Base-by-base conservation (phyloP, 2,113 vertebrate species). In the Daboia siamensis region DNA sequence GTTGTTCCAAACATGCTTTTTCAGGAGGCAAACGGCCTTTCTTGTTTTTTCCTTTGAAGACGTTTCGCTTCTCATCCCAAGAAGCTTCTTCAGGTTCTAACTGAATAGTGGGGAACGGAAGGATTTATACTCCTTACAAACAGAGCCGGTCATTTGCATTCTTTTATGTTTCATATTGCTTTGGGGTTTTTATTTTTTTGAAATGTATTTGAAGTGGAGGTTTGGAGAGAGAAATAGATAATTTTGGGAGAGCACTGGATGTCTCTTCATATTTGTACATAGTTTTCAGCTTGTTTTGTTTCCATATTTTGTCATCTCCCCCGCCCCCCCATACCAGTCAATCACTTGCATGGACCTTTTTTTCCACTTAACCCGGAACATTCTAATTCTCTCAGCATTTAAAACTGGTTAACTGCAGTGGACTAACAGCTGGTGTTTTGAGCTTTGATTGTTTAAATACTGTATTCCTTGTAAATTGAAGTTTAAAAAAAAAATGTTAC, bases 401-500 rank as follows among this genome's bases (percentile, higher is more conserved):
- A 93, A 95, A 96, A 86, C 44, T 95, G 95, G 96, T 97, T 96
- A 94, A 96, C 96, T 97, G 96, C 96, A 96, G 95, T 96, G 95
- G 96, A 96, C 94, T 93, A 96, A 97, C 96, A 97, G 95, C 97
- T 97, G 69, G 91, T 96, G 96, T 96, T 96, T 95, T 96, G 97
- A 97, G 96, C 96, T 96, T 96, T 95, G 96, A 93, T 95, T 97
- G 96, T 97, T 97, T 96, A 96, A 97, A 96, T 98, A 96, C 94
- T 97, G 96, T 97, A 97, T 96, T 97, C 96, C 97, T 97, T 98
- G 97, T 97, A 97, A 97, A 97, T 97, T 96, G 97, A 97, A 95
- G 96, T 64, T 95, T 95, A 96, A 96, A 97, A 96, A 96, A n/a
- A 96, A 95, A 96, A 96, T 94, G 96, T 97, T 95, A 97, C 95